phyloP scores from a whole-genome alignment of 2,797 vertebrate species.

The Acipenser oxyrinchus region DNA sequence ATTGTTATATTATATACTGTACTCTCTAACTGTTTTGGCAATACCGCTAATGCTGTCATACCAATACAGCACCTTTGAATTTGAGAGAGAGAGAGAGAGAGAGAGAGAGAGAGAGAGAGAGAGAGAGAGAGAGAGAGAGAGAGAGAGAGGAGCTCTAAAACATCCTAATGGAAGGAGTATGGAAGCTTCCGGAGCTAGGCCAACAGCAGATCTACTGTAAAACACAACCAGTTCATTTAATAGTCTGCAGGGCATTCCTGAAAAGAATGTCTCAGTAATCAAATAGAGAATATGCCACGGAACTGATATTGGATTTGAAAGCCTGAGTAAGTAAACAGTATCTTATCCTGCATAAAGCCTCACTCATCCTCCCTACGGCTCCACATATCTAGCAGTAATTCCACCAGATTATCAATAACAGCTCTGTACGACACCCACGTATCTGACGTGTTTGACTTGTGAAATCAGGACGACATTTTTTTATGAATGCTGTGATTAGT shows the following conservation, averaged over 20 bases:
- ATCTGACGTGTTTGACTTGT: not conserved
- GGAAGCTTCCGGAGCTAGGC: not conserved
- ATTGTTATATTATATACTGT: not conserved
- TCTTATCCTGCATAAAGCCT: not conserved
- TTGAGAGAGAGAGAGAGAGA: not conserved
- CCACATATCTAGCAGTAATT: not conserved
- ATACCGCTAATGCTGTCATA: too few species aligned
- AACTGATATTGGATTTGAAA: not conserved
- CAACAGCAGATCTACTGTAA: not conserved
- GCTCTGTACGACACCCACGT: not conserved
- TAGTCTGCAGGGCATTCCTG: conserved; percentile 1
- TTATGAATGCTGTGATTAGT: not conserved
- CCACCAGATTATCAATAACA: not conserved
- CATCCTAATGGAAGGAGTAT: not conserved
- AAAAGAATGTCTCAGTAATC: not conserved
- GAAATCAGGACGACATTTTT: not conserved
- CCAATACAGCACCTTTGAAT: not conserved
- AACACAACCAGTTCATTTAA: not conserved
- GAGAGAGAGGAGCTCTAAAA: not conserved
- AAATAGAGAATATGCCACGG: not conserved
- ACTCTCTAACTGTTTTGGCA: too few species aligned
- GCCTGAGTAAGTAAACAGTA: conserved; percentile 1
- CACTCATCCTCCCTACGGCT: not conserved
- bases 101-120: not conserved
- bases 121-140: not conserved